Conservation (phyloP, 92 coral and sea anemone species). For the Plumapathes pennacea region DNA sequence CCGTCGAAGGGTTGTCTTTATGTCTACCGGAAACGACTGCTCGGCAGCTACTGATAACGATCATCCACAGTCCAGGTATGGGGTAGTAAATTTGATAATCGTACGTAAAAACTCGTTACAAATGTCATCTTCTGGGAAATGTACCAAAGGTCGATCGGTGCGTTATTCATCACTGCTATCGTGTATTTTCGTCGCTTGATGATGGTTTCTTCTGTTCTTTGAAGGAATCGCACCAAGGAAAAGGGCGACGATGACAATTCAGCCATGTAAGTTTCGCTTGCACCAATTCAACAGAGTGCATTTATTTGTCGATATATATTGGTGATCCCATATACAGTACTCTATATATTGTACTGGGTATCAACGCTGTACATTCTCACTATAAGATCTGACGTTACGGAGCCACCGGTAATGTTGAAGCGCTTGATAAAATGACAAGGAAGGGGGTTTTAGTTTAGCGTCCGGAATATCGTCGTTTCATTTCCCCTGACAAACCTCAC, state of each 20-base stretch:
- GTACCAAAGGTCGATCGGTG: neutral
- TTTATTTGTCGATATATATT: too few species aligned
- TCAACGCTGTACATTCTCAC: too few species aligned
- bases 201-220: neutral
- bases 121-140: neutral
- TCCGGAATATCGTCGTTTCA: too few species aligned
- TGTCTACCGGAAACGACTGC: conserved; percentile 44
- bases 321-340: too few species aligned
- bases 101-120: neutral
- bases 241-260: conserved; percentile 18
- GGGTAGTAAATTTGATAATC: neutral
- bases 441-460: too few species aligned
- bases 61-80: conserved; percentile 27
- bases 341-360: too few species aligned
- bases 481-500: too few species aligned
- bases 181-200: neutral
- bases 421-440: too few species aligned
- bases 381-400: too few species aligned
- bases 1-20: conserved; percentile 19
- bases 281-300: too few species aligned
- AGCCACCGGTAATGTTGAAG: too few species aligned
- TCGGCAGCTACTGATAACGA: conserved; percentile 20
- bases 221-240: conserved; percentile 29
- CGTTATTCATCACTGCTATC: neutral
- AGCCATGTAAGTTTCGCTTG: conserved; percentile 30